These are phyloP conservation scores for Bos indicus DNA, from an alignment of 2,113 vertebrate species.

Conservation along the genomic window DNA sequence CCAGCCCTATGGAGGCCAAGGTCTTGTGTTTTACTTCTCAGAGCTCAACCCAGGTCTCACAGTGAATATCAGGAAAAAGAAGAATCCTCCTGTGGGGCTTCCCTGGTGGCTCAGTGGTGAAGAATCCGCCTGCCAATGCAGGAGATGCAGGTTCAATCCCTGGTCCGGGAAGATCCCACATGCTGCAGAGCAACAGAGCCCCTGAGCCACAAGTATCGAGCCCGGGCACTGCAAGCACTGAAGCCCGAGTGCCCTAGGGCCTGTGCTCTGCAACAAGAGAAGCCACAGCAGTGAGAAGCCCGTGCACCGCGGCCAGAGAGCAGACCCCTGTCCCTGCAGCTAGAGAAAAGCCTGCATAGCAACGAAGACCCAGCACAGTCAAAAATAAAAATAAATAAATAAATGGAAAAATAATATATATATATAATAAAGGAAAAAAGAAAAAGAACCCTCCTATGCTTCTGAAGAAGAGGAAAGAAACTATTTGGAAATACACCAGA, in stretches of 20 bases:
- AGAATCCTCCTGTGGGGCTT: neutral
- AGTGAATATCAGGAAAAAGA: neutral
- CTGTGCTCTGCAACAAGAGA: fast-evolving
- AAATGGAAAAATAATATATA: too few relatives aligned
- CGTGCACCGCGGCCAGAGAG: too few relatives aligned
- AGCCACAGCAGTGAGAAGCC: too few relatives aligned
- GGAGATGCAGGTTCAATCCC: too few relatives aligned
- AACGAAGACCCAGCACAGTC: neutral
- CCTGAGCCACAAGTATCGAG: too few relatives aligned
- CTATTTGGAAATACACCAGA: neutral
- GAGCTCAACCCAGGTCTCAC: neutral
- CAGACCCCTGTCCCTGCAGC: too few relatives aligned
- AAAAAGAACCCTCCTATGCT: neutral
- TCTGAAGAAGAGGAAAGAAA: neutral
- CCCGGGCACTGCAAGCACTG: fast-evolving
- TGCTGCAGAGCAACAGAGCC: too few relatives aligned
- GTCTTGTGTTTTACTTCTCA: neutral
- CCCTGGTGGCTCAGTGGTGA: neutral
- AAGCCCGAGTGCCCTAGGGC: fast-evolving
- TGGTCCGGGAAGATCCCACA: too few relatives aligned
- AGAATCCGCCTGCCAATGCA: too few relatives aligned
- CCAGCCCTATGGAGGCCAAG: neutral
- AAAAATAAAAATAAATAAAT: neutral
- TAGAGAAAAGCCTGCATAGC: neutral
- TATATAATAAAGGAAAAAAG: neutral